Base-by-base conservation (phyloP, 2,888 invertebrate species). In the Drosophila dives region DNA sequence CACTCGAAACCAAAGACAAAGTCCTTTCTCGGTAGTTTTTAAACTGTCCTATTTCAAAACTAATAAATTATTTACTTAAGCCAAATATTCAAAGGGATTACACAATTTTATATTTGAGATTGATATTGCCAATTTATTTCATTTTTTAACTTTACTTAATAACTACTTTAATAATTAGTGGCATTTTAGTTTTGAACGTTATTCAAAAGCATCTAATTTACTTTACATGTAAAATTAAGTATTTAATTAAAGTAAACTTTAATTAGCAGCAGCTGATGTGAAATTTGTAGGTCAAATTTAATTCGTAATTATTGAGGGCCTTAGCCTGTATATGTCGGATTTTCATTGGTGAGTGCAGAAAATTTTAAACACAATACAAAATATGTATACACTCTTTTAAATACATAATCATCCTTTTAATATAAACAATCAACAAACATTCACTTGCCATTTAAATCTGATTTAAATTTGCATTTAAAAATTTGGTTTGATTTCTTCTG, bases 381-480 rank as follows among this genome's bases (percentile, higher is more conserved):
- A 64, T 62, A 63, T 76, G 53, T 55, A 59, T 59, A 63, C 64
- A 23, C 53, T 34, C 11, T 45, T 38, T 49, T 38, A 20, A 40
- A 26, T 17, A n/a, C 20, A 53, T 63, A 62, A 26, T 40, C 53
- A 63, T 66, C 51, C 50, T 59, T 34, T 58, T 59, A 8, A 51
- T 42, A 50, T 63, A 67, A 80, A 67, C 42, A 66, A 75, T 38
- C 36, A 55, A 50, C 49, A 62, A 59, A 61, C 58, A 62, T 51
- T 59, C 48, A 26, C 67, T 67, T 56, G 81, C 77, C 59, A 40
- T 29, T 48, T 15, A 33, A 40, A 45, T 55, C 8, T 10, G 8
- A 17, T 58, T 50, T 56, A 11, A 23, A 45, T 62, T 64, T 50
- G 12, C 54, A 3, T 42, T 33, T 26, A 45, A 2, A 40, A 32